phyloP scores from a whole-genome alignment of 23 tunicate genomes.

The Trididemnum miniatum region DNA sequence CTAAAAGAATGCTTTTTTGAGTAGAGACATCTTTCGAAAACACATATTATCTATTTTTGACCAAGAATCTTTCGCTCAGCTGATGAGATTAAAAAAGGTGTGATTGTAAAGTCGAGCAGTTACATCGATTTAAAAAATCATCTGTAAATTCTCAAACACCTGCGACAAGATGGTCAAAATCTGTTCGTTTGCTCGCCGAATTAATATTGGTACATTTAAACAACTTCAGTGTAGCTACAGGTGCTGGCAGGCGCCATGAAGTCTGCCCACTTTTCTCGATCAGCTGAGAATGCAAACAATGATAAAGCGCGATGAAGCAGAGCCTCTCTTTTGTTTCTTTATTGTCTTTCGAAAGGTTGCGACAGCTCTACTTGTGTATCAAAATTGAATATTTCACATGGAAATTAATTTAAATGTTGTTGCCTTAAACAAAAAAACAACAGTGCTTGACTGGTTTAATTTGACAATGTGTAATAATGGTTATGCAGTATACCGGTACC shows the following conservation, averaged over 20 bases:
- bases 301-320: neutral
- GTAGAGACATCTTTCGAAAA: no score
- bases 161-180: neutral
- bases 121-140: neutral
- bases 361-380: no score
- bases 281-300: conserved; percentile 11
- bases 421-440: no score
- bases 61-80: no score
- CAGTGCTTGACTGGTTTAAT: no score
- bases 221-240: conserved; percentile 5
- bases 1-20: no score
- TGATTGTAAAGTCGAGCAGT: neutral
- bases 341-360: no score
- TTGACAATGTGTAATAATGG: no score
- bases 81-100: neutral
- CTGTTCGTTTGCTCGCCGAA: conserved; percentile 6
- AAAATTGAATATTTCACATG: no score
- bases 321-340: neutral
- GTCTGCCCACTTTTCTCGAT: conserved; percentile 12
- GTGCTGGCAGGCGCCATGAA: conserved; percentile 27
- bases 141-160: conserved; percentile 1
- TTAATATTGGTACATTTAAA: conserved; percentile 28
- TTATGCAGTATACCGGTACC: no score
- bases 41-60: no score
- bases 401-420: no score